Conservation (phyloP, 2,888 invertebrate genomes). For the Tetragonula carbonaria region DNA sequence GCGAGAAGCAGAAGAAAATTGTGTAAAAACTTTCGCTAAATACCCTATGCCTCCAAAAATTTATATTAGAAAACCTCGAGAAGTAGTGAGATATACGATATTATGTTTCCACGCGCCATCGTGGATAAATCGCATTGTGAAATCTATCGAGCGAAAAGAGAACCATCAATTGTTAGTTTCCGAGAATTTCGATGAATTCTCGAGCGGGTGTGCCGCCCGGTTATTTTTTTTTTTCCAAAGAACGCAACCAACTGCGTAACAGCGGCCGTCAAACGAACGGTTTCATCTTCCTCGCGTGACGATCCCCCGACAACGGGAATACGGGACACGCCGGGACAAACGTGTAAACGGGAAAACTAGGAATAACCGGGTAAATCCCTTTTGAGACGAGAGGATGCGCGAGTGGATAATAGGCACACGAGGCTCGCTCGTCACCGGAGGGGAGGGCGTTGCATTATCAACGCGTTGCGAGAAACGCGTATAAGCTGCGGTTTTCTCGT, state of each 20-base stretch:
- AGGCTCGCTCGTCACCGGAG: neutral
- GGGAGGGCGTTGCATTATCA: conserved; percentile 39
- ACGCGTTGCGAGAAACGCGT: conserved; percentile 32
- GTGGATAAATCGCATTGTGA: neutral
- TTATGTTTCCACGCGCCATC: neutral
- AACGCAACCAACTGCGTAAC: neutral
- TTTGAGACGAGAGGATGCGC: neutral
- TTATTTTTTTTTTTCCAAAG: neutral
- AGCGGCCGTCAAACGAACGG: neutral
- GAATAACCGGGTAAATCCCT: conserved; percentile 4
- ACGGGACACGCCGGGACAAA: too few species aligned
- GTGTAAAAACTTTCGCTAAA: neutral
- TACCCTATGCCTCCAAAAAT: neutral
- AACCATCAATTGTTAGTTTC: neutral
- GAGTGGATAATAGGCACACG: neutral
- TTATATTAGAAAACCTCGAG: neutral
- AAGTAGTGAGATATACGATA: too few species aligned
- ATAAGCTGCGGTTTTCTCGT: conserved; percentile 47
- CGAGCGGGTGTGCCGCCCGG: too few species aligned
- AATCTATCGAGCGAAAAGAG: neutral
- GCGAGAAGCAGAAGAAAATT: neutral
- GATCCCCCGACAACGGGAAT: neutral
- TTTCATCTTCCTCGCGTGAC: neutral
- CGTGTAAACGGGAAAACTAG: neutral
- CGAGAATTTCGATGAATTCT: neutral